Conservation (phyloP, 2,797 vertebrate genomes). For the Pseudomugil gertrudae region DNA sequence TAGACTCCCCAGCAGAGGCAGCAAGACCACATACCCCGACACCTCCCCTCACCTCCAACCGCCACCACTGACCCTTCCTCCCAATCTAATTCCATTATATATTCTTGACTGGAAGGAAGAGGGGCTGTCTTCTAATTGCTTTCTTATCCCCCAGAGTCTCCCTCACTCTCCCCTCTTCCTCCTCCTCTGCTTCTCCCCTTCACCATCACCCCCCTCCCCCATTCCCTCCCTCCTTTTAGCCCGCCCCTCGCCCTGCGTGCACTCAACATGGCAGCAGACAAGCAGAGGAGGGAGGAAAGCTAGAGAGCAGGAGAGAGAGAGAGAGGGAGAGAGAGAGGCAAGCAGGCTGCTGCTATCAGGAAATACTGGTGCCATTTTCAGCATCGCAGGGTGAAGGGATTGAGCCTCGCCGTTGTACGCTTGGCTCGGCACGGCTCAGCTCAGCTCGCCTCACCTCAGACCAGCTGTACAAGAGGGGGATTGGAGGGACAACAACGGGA, state of each 20-base stretch:
- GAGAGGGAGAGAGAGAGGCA: constrained; percentile 26
- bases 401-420: constrained; percentile 68
- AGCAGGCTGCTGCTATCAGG: constrained; percentile 76
- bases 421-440: constrained; percentile 62
- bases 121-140: constrained; percentile 87
- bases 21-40: constrained; percentile 41
- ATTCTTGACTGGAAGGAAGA: constrained; percentile 84
- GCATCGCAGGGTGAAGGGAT: constrained; percentile 78
- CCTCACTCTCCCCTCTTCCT: constrained; percentile 51
- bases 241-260: constrained; percentile 74
- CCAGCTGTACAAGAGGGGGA: constrained; percentile 55
- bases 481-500: constrained; percentile 55
- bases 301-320: constrained; percentile 66
- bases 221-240: constrained; percentile 40
- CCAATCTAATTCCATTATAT: constrained; percentile 85
- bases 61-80: constrained; percentile 5
- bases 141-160: constrained; percentile 83
- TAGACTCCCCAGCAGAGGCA: constrained; percentile 69
- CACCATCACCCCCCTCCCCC: constrained; percentile 14
- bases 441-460: constrained; percentile 61
- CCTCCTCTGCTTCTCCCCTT: constrained; percentile 9
- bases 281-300: constrained; percentile 77
- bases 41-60: constrained; percentile 19
- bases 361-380: constrained; percentile 84
- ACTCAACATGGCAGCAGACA: constrained; percentile 83